Base-by-base conservation (phyloP, 2,888 invertebrate species). In the Euclidia mi region DNA sequence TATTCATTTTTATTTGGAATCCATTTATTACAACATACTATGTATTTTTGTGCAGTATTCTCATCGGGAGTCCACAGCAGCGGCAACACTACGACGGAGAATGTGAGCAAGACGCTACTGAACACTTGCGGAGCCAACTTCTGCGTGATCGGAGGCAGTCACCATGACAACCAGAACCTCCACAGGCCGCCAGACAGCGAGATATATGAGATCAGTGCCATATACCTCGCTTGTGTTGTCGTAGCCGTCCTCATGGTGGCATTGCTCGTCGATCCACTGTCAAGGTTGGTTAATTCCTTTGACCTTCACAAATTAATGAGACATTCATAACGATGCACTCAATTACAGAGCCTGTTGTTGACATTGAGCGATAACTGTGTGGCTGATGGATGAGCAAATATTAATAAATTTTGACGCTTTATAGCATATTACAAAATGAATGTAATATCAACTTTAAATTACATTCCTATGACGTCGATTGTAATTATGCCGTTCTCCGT, bases 151-250 rank as follows among this genome's bases (percentile, higher is more conserved):
- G 96, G 96, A 35, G 93, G 94, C 1, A 88, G 90, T 3, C 95
- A 95, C 65, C 96, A 96, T 62, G 96, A 95, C 69, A 97, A 97
- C 84, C 96, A 96, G 68, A 97, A 97, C 83, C 92, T 98, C 61
- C 96, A 96, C 73, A 95, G 98, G 68, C 98, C 98, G 0, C 97
- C 97, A 44, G 97, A 97, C 81, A 95, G 95, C 56, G 97, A 98
- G 95, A 97, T 98, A 82, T 98, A 97, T 87, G 97, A 97, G 88
- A 97, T 99, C 82, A 97, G 97, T 46, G 96, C 97, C 73, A 98
- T 99, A 76, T 99, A 99, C 86, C 95, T 99, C 60, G 96, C 96
- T 0, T 99, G 98, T 85, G 98, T 98, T 20, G 86, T 98, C 42
- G 95, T 97, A 7, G 99, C 99, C 1, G 97, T 98, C 1, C 94